Percentiles rank a stretch among this genome's conserved stretches.
phyloP scores from a whole-genome alignment of 2,797 vertebrate genomes.

The Sebastes oblongus region DNA sequence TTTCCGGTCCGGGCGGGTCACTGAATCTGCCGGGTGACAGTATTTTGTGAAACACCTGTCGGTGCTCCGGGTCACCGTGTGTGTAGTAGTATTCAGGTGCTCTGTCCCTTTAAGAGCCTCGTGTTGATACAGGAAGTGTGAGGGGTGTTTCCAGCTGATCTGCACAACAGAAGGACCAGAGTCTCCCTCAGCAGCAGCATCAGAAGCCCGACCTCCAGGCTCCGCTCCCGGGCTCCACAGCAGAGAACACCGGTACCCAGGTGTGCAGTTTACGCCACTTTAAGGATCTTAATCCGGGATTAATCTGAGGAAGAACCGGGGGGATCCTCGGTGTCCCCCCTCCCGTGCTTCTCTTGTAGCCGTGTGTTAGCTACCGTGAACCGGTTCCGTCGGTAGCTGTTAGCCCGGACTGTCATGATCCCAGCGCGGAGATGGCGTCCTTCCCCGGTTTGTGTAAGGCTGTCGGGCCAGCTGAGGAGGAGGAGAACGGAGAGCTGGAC shows the following conservation, averaged over 20 bases:
- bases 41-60: background rate
- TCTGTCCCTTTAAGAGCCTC: constrained; percentile 72
- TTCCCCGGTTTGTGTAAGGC: constrained; percentile 75
- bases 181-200: constrained; percentile 26
- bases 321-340: constrained; percentile 3
- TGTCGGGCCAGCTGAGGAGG: constrained; percentile 74
- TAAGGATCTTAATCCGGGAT: background rate
- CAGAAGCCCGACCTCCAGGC: constrained; percentile 32
- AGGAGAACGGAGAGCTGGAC: constrained; percentile 77
- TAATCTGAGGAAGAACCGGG: background rate
- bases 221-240: background rate
- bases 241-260: background rate
- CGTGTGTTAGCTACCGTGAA: constrained; percentile 20
- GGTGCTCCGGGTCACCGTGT: background rate
- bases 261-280: background rate
- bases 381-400: constrained; percentile 46
- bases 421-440: constrained; percentile 84
- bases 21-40: background rate
- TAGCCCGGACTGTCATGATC: constrained; percentile 79
- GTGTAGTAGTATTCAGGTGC: background rate
- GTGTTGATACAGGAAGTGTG: constrained; percentile 81
- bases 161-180: constrained; percentile 51
- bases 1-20: too few species aligned
- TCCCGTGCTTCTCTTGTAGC: background rate
- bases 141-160: constrained; percentile 82